Conservation (phyloP, 2,888 invertebrate genomes). For the Hemicrepidius hirtus region DNA sequence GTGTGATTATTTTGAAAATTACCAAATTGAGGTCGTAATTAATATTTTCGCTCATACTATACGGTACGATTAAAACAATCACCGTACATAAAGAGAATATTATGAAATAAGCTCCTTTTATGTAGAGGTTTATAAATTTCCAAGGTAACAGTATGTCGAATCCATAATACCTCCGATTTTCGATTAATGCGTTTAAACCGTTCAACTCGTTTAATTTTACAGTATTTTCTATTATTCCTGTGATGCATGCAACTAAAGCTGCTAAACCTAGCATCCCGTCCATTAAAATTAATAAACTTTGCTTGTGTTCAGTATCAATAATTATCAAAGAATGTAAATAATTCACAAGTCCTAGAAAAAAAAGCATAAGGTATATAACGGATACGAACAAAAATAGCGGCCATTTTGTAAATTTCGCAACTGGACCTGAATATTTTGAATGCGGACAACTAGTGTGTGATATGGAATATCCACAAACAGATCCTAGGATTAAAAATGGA, state of each 20-base stretch:
- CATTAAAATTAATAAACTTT: background rate
- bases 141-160: background rate
- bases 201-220: slow-evolving; percentile 21
- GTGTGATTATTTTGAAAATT: background rate
- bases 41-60: background rate
- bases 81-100: background rate
- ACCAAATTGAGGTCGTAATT: background rate
- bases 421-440: background rate
- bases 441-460: slow-evolving; percentile 20
- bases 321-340: background rate
- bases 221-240: background rate
- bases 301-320: background rate
- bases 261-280: background rate
- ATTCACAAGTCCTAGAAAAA: background rate
- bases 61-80: background rate
- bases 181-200: slow-evolving; percentile 5
- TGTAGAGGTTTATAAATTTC: background rate
- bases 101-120: background rate
- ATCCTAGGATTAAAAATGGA: slow-evolving; percentile 15
- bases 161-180: slow-evolving; percentile 17
- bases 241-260: background rate
- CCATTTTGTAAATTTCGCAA: slow-evolving; percentile 25
- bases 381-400: background rate
- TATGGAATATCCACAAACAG: slow-evolving; percentile 1
- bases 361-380: background rate